Evolutionary conservation across 2,113 vertebrate genomes (phyloP).

Genomic region (Callaeas wilsoni): DNA sequence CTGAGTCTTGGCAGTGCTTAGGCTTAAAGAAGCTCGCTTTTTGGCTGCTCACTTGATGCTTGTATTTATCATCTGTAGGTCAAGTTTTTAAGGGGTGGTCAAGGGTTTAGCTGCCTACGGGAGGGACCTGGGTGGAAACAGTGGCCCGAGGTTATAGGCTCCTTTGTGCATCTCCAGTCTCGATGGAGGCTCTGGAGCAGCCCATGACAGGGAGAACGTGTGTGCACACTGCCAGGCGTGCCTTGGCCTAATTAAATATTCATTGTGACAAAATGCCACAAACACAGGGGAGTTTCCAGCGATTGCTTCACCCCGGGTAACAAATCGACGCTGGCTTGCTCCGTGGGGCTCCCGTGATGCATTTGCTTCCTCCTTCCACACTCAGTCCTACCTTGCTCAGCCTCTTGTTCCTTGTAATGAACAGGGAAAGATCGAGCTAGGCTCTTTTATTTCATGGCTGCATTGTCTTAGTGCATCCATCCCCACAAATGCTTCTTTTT

Average conservation of each 20-base stretch:
- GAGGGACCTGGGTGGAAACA: not conserved
- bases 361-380: not conserved
- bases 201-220: accelerated
- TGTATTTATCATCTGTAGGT: not conserved
- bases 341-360: accelerated
- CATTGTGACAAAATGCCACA: slow-evolving; percentile 19
- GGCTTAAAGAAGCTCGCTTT: not conserved
- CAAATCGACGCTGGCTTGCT: not conserved
- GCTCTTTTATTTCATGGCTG: not conserved
- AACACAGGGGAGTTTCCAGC: not conserved
- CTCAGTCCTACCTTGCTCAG: not conserved
- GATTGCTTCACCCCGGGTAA: not conserved
- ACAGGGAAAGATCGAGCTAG: not conserved
- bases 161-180: not conserved
- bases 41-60: not conserved
- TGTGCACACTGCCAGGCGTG: not conserved
- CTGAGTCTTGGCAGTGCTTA: not conserved
- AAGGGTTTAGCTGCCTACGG: not conserved
- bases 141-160: not conserved
- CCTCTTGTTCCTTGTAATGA: not conserved
- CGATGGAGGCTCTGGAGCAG: not conserved
- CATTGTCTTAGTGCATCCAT: not conserved
- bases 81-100: not conserved
- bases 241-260: slow-evolving; percentile 28
- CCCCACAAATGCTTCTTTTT: not conserved